These are phyloP conservation scores for Strigamia transsilvanica DNA, from an alignment of 2,888 invertebrate species.

Conservation along the genomic window DNA sequence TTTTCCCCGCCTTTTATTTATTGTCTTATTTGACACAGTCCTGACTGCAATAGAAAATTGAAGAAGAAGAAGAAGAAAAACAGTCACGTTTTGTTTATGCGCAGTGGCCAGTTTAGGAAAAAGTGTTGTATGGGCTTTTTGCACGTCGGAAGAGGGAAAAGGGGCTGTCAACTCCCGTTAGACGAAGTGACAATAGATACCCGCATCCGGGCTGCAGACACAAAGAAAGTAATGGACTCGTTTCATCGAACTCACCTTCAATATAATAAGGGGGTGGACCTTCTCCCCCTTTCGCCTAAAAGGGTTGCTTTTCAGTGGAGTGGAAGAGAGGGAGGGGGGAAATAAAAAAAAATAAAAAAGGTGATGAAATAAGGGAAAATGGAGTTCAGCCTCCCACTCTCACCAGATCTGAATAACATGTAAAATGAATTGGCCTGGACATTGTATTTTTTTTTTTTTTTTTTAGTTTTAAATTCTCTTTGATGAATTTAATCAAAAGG, in stretches of 20 bases:
- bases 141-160: slow-evolving; percentile 39
- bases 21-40: slow-evolving; percentile 5
- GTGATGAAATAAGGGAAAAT: slow-evolving; percentile 45
- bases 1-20: not conserved
- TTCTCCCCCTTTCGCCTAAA: slow-evolving; percentile 29
- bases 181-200: slow-evolving; percentile 48
- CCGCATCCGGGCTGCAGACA: slow-evolving; percentile 44
- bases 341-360: slow-evolving; percentile 17
- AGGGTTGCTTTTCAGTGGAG: slow-evolving; percentile 43
- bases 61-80: not conserved
- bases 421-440: not conserved
- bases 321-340: slow-evolving; percentile 21
- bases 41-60: not conserved
- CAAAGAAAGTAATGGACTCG: slow-evolving; percentile 49
- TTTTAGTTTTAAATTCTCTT: not conserved
- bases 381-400: not conserved
- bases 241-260: slow-evolving; percentile 48
- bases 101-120: slow-evolving; percentile 33
- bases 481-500: not conserved
- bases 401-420: slow-evolving; percentile 13
- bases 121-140: slow-evolving; percentile 32
- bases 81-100: not conserved
- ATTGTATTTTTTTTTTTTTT: not conserved
- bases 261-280: slow-evolving; percentile 19
- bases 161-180: slow-evolving; percentile 37